Conservation (phyloP, 2,113 vertebrate species). For the Seriola quinqueradiata region DNA sequence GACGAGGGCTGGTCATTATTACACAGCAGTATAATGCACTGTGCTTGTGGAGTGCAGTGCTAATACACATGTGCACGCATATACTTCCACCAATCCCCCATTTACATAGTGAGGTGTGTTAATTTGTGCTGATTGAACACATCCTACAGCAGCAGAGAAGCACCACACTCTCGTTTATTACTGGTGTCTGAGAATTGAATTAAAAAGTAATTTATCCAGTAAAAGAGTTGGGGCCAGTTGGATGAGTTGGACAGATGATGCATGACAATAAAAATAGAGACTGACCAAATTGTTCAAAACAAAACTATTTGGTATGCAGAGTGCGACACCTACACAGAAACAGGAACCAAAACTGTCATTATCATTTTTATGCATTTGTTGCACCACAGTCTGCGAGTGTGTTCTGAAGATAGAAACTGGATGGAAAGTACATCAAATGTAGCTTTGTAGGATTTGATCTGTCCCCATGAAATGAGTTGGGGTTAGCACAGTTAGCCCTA, state of each 20-base stretch:
- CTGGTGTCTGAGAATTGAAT: constrained; percentile 42
- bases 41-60: background rate
- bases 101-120: background rate
- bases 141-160: constrained; percentile 14
- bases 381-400: constrained; percentile 11
- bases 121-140: constrained; percentile 37
- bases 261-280: constrained; percentile 10
- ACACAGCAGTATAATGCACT: constrained; percentile 8
- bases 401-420: constrained; percentile 8
- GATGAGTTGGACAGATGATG: constrained; percentile 27
- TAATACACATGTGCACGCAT: background rate
- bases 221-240: constrained; percentile 39
- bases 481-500: constrained; percentile 5
- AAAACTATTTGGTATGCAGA: constrained; percentile 46
- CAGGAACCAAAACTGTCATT: constrained; percentile 6
- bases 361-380: constrained; percentile 45
- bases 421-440: constrained; percentile 20
- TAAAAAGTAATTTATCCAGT: constrained; percentile 50
- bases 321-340: constrained; percentile 13
- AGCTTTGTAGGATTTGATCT: constrained; percentile 33
- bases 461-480: constrained; percentile 23
- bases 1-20: constrained; percentile 31
- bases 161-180: constrained; percentile 11
- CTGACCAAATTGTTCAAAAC: constrained; percentile 19
- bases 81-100: background rate